phyloP scores from a whole-genome alignment of 2,797 vertebrate genomes.

The Alca torda region DNA sequence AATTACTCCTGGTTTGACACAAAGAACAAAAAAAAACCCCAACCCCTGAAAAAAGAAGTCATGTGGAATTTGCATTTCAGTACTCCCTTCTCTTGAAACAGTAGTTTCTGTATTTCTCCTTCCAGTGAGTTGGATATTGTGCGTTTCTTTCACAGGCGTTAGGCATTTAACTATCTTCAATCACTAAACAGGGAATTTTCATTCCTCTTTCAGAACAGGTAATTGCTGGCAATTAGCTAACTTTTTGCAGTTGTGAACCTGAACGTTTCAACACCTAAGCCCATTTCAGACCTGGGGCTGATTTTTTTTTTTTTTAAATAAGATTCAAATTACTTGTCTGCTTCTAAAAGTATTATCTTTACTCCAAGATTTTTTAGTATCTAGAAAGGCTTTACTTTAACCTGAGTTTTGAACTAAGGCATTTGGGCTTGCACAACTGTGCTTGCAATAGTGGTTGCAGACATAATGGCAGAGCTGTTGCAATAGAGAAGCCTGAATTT shows the following conservation, averaged over 20 bases:
- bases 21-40: not conserved
- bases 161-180: not conserved
- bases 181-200: not conserved
- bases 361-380: not conserved
- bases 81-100: not conserved
- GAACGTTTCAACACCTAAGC: not conserved
- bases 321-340: not conserved
- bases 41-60: not conserved
- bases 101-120: not conserved
- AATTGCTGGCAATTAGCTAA: not conserved
- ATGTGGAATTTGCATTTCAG: not conserved
- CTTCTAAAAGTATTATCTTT: not conserved
- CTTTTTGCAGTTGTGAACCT: not conserved
- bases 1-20: not conserved
- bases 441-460: not conserved
- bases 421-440: not conserved
- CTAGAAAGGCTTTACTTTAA: not conserved
- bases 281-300: not conserved
- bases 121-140: not conserved
- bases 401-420: not conserved
- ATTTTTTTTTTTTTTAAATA: not conserved
- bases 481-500: not conserved
- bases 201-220: not conserved
- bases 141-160: not conserved
- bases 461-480: not conserved